These are phyloP conservation scores for Takifugu bimaculatus DNA, from an alignment of 2,113 vertebrate genomes.

Conservation along the genomic window DNA sequence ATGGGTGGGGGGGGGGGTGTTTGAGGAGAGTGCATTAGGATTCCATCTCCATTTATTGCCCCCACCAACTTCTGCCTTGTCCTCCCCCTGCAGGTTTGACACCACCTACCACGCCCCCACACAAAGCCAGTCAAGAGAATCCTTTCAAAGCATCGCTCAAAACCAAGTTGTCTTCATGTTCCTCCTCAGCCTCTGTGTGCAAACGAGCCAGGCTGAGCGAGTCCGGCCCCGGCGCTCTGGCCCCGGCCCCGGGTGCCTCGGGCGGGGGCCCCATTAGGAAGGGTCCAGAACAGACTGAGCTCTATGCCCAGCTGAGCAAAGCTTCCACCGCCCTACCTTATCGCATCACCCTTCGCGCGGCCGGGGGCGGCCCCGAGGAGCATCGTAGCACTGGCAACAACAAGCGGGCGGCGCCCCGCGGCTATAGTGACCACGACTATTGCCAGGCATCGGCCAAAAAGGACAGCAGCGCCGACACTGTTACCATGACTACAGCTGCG, in stretches of 20 bases:
- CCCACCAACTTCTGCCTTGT: constrained; percentile 41
- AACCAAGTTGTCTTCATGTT: constrained; percentile 94
- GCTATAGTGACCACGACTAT: constrained; percentile 98
- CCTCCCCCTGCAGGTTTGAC: constrained; percentile 85
- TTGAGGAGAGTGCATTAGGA: constrained; percentile 49
- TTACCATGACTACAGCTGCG: constrained; percentile 46
- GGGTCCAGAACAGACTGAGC: constrained; percentile 90
- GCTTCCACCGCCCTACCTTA: constrained; percentile 79
- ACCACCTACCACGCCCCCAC: constrained; percentile 99
- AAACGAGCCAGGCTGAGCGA: constrained; percentile 90
- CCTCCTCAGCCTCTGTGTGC: constrained; percentile 83
- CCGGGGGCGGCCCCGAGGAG: constrained; percentile 78
- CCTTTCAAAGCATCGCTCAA: constrained; percentile 96
- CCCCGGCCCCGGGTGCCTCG: constrained; percentile 64
- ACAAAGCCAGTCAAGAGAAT: constrained; percentile 99
- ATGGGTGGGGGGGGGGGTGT: constrained; percentile 41
- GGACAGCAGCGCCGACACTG: constrained; percentile 63
- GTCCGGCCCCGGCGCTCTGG: constrained; percentile 77
- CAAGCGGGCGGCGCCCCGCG: constrained; percentile 82
- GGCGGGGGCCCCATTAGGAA: constrained; percentile 78
- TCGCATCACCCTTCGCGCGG: constrained; percentile 61
- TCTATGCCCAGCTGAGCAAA: constrained; percentile 93
- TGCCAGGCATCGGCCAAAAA: constrained; percentile 91
- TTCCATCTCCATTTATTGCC: constrained; percentile 47
- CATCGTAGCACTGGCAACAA: constrained; percentile 74